phyloP scores from a whole-genome alignment of 37 sponge, comb jelly and placozoan species.

The Spongilla lacustris region DNA sequence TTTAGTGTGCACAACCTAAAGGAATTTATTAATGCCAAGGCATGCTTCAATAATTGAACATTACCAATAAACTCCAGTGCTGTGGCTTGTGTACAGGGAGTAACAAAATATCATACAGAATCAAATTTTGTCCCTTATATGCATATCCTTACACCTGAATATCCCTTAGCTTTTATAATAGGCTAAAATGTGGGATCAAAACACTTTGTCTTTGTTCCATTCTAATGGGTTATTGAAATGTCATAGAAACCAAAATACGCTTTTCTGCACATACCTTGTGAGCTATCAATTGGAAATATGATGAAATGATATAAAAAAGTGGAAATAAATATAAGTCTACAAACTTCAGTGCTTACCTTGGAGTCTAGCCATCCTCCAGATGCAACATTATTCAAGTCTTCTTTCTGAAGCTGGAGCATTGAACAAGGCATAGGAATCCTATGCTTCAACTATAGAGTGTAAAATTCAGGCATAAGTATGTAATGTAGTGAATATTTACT shows the following conservation, averaged over 20 bases:
- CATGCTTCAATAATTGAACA: constrained; percentile 1
- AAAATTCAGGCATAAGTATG: neutral
- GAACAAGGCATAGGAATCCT: neutral
- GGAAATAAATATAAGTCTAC: neutral
- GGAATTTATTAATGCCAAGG: neutral
- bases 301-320: neutral
- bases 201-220: neutral
- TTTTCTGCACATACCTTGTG: neutral
- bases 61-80: constrained; percentile 1
- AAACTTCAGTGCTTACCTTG: constrained; percentile 1
- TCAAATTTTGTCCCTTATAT: neutral
- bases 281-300: neutral
- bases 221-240: constrained; percentile 1
- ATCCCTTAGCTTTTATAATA: neutral
- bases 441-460: neutral
- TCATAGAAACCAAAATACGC: neutral
- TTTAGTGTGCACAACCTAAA: neutral
- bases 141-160: neutral
- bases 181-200: neutral
- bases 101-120: neutral
- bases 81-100: neutral
- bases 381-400: constrained; percentile 1
- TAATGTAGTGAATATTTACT: neutral
- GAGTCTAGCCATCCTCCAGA: constrained; percentile 1
- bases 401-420: neutral